Base-by-base conservation (phyloP, 1,140 invertebrate genomes). In the Ips typographus region DNA sequence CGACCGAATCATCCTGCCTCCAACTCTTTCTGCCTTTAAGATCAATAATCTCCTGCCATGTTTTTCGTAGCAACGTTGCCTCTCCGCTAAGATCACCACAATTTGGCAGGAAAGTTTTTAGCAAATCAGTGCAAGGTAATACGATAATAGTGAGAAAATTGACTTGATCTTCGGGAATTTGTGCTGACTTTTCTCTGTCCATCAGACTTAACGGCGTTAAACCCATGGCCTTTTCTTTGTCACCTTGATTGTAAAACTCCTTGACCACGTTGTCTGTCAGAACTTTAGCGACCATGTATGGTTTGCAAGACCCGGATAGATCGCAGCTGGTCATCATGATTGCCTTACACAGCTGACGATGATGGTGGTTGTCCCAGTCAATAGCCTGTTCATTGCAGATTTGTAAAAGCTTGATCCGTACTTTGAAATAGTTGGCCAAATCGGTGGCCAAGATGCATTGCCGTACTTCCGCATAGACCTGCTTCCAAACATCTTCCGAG, bases 251-350 rank as follows among this genome's bases (percentile, higher is more conserved):
- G 56, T 78, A 80, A 69, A 77, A 79, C 57, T 80, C 76, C 43
- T 73, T 78, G 61, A 85, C 86, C 4, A 86, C 77, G 42, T 77
- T 73, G 63, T 84, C 80, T 2, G 83, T 82, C 5, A 85, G 81
- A 8, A 72, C 75, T 68, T 84, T 85, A 0, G 84, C 78, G 1
- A 85, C 77, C 4, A 78, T 76, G 65, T 85, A 86, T 0, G 85
- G 85, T 68, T 86, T 87, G 66, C 82, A 84, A 42, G 80, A 81
- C 2, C 82, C 84, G 1, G 85, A 85, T 51, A 87, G 74, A 75
- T 87, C 85, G 64, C 82, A 83, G 2, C 81, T 81, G 3, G 84
- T 86, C 85, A 87, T 87, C 66, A 85, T 77, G 4, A 86, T 82
- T 3, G 83, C 80, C 80, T 84, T 85, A 8, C 85, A 72, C 52